Conservation (phyloP, 2,888 invertebrate genomes). For the Bhutanitis thaidina region DNA sequence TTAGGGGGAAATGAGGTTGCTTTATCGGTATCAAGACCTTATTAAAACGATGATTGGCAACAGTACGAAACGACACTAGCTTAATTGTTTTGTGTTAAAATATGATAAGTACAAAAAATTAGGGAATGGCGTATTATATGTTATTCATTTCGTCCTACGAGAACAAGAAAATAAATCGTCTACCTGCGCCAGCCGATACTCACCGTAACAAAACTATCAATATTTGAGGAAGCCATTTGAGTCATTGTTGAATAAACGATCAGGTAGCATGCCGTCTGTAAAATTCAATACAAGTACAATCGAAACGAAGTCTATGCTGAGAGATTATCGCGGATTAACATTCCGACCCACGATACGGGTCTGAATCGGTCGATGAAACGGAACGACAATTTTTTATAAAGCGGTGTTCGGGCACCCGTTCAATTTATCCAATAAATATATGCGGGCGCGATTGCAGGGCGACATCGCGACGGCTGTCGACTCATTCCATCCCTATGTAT, state of each 20-base stretch:
- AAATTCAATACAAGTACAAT: constrained; percentile 56
- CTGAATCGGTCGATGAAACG: constrained; percentile 42
- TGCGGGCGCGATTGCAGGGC: constrained; percentile 59
- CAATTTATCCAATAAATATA: constrained; percentile 73
- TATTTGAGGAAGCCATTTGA: constrained; percentile 55
- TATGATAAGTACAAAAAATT: too few relatives aligned
- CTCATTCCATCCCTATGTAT: constrained; percentile 46
- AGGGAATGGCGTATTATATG: too few relatives aligned
- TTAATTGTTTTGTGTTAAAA: too few relatives aligned
- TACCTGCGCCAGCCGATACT: constrained; percentile 55
- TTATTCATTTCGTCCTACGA: neutral
- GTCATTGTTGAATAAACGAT: constrained; percentile 56
- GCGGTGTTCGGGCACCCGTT: constrained; percentile 38
- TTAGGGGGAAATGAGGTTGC: constrained; percentile 33
- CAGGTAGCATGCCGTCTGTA: constrained; percentile 69
- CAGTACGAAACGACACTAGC: constrained; percentile 10
- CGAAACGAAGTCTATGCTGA: constrained; percentile 37
- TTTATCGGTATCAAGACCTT: constrained; percentile 46
- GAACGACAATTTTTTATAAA: constrained; percentile 54
- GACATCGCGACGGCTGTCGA: constrained; percentile 28
- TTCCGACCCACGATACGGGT: constrained; percentile 52
- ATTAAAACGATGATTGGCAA: constrained; percentile 36
- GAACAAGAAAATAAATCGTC: constrained; percentile 23
- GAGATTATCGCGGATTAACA: constrained; percentile 75
- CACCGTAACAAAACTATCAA: constrained; percentile 39